A percentile compares a stretch with the other conserved stretches of the same genome.
These are phyloP conservation scores for Corvus cornix DNA, from an alignment of 2,113 vertebrate genomes.

Conservation along the genomic window DNA sequence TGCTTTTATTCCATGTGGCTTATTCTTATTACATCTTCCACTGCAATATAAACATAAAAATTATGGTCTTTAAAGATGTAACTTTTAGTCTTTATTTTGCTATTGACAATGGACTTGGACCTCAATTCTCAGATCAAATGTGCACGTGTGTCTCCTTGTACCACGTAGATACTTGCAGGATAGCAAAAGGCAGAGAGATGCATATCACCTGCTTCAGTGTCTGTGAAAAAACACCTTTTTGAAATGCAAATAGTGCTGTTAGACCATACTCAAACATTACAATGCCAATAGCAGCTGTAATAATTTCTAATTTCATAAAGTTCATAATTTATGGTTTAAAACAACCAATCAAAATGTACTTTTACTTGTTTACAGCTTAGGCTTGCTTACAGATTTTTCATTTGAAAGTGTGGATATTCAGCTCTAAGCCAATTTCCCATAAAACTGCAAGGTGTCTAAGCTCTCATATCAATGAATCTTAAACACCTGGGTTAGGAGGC, in stretches of 20 bases:
- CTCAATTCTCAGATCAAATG: background rate
- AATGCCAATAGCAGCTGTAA: background rate
- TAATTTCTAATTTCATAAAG: background rate
- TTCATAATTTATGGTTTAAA: background rate
- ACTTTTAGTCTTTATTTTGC: background rate
- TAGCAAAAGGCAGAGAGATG: background rate
- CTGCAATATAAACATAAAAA: background rate
- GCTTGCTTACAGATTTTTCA: background rate
- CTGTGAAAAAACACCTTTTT: background rate
- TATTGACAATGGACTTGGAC: background rate
- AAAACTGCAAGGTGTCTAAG: background rate
- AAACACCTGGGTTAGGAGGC: background rate
- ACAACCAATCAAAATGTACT: background rate
- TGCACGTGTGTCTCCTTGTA: background rate
- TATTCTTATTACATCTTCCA: background rate
- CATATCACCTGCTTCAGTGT: background rate
- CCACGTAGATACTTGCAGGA: background rate
- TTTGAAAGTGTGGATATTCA: background rate
- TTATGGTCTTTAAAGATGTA: rapidly evolving
- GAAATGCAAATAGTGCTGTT: background rate
- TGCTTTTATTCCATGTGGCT: background rate
- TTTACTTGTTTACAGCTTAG: background rate
- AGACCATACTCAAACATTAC: background rate
- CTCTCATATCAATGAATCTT: background rate
- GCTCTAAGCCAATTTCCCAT: background rate